A percentile compares a stretch with the other conserved stretches of the same genome.
Evolutionary conservation across 1,140 invertebrate genomes (phyloP).

Genomic region (Leptestheria dahalacensis): DNA sequence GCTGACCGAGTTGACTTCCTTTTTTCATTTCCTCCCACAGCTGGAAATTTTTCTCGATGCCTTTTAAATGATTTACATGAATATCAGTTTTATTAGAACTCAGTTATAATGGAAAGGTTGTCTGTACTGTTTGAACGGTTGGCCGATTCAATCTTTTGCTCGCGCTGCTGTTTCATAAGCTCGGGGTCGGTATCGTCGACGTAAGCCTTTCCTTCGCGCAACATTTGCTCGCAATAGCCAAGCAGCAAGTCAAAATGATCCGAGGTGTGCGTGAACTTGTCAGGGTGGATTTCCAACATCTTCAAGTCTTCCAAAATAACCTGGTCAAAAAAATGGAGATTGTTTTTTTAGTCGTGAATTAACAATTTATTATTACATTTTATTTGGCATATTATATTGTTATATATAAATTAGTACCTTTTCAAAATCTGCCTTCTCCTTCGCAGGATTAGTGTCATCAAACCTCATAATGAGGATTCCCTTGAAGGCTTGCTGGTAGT

Average conservation of each 20-base stretch:
- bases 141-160: slow-evolving; percentile 68
- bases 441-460: slow-evolving; percentile 99
- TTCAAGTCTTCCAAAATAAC: slow-evolving; percentile 91
- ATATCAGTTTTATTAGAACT: too few species aligned
- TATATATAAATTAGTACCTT: slow-evolving; percentile 34
- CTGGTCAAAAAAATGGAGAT: slow-evolving; percentile 24
- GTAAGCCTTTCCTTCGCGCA: slow-evolving; percentile 80
- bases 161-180: slow-evolving; percentile 86
- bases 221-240: slow-evolving; percentile 69
- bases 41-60: slow-evolving; percentile 66
- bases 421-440: slow-evolving; percentile 97
- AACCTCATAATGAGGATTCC: slow-evolving; percentile 96
- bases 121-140: slow-evolving; percentile 67
- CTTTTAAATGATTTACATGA: slow-evolving; percentile 33
- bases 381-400: neutral
- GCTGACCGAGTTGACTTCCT: slow-evolving; percentile 57
- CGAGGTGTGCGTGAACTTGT: slow-evolving; percentile 88
- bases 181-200: slow-evolving; percentile 92
- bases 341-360: neutral
- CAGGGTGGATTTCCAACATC: slow-evolving; percentile 80
- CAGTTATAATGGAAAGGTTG: too few species aligned
- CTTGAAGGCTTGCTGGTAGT: slow-evolving; percentile 86
- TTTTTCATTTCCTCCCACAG: slow-evolving; percentile 94
- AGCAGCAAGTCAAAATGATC: slow-evolving; percentile 91
- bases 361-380: neutral